Evolutionary conservation across 2,888 invertebrate genomes (phyloP).

Genomic region (Vandiemenella viatica): DNA sequence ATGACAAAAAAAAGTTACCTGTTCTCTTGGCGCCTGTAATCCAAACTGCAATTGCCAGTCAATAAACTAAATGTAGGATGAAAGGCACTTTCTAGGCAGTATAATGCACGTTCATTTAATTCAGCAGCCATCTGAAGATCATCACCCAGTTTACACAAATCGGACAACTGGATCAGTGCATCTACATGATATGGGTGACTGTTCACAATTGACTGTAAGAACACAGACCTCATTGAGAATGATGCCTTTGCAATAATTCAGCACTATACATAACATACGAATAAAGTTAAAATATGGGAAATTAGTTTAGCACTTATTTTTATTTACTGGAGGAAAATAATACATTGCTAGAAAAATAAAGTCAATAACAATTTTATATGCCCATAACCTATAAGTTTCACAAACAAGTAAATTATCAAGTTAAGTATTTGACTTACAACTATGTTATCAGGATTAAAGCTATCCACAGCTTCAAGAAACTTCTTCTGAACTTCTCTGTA

Average conservation of each 20-base stretch:
- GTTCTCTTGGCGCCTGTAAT: slow-evolving; percentile 69
- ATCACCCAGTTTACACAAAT: slow-evolving; percentile 62
- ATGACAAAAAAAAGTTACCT: slow-evolving; percentile 30
- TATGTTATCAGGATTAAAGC: slow-evolving; percentile 61
- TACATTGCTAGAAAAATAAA: no score
- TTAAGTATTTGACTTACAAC: slow-evolving; percentile 46
- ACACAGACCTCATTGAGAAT: no score
- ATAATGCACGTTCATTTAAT: slow-evolving; percentile 61
- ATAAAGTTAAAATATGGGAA: no score
- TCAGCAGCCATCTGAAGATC: slow-evolving; percentile 65
- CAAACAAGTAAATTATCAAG: no score
- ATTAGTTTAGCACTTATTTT: no score
- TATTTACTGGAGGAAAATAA: no score
- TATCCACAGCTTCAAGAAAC: slow-evolving; percentile 65
- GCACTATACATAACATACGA: no score
- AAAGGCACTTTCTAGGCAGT: slow-evolving; percentile 59
- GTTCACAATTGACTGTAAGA: slow-evolving; percentile 54
- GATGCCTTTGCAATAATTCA: no score
- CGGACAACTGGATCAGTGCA: slow-evolving; percentile 62
- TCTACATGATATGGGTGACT: slow-evolving; percentile 68
- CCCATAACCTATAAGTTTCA: no score
- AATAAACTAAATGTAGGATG: slow-evolving; percentile 67
- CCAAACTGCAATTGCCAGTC: slow-evolving; percentile 54
- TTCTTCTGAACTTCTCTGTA: slow-evolving; percentile 59
- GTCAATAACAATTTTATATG: no score